Evolutionary conservation across 2,113 vertebrate species (phyloP).

Genomic region (Eonycteris spelaea): DNA sequence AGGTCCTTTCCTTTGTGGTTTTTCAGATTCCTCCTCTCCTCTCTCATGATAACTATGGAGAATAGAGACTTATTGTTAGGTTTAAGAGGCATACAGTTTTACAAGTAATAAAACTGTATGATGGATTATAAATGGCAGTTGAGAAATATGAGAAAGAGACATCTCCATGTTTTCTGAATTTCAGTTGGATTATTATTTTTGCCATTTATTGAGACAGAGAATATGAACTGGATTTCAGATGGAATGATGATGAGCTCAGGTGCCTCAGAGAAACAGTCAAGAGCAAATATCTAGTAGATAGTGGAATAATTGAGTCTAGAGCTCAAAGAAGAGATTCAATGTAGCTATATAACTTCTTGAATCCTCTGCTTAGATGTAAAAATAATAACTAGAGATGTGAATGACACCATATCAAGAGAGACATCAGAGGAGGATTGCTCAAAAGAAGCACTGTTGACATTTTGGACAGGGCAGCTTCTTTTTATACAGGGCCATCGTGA

Average conservation of each 20-base stretch:
- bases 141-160: not conserved
- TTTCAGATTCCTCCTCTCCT: too few species aligned
- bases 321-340: not conserved
- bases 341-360: too few species aligned
- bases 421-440: not conserved
- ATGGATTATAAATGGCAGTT: not conserved
- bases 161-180: not conserved
- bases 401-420: not conserved
- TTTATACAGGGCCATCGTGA: accelerated
- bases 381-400: not conserved
- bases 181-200: not conserved
- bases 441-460: too few species aligned
- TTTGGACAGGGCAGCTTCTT: not conserved
- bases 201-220: not conserved
- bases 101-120: not conserved
- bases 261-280: not conserved
- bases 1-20: too few species aligned
- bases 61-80: not conserved
- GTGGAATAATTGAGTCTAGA: not conserved
- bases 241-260: not conserved
- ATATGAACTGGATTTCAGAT: not conserved
- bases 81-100: not conserved
- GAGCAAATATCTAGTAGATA: not conserved
- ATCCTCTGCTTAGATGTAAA: not conserved
- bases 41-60: not conserved